These are phyloP conservation scores for Neotoma lepida DNA, from an alignment of 2,113 vertebrate genomes.

Conservation along the genomic window DNA sequence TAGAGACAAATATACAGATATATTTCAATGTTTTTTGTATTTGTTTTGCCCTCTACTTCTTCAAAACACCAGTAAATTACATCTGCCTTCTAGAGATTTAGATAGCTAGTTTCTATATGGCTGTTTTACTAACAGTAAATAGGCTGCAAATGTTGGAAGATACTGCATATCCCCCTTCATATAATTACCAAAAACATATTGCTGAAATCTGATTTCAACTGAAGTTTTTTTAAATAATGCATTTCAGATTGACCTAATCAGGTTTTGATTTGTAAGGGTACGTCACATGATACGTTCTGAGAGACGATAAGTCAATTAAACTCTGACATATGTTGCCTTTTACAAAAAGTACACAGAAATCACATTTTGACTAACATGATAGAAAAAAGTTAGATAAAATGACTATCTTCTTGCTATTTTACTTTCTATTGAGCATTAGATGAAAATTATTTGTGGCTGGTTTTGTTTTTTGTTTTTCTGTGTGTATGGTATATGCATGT, in stretches of 20 bases:
- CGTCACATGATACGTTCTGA: slow-evolving; percentile 46
- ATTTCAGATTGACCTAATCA: slow-evolving; percentile 69
- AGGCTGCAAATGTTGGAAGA: slow-evolving; percentile 68
- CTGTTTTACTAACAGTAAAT: slow-evolving; percentile 61
- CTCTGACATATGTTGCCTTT: slow-evolving; percentile 36
- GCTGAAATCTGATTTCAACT: slow-evolving; percentile 62
- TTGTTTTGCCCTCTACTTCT: background rate
- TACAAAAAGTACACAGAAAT: slow-evolving; percentile 38
- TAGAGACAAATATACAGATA: background rate
- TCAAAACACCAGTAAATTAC: background rate
- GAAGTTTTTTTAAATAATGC: slow-evolving; percentile 64
- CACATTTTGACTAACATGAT: slow-evolving; percentile 29
- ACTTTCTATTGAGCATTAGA: background rate
- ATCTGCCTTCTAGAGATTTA: slow-evolving; percentile 60
- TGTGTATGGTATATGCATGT: background rate
- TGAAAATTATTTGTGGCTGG: background rate
- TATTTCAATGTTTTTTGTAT: slow-evolving; percentile 42
- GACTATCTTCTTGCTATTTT: background rate
- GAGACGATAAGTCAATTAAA: slow-evolving; percentile 60
- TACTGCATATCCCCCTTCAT: slow-evolving; percentile 62
- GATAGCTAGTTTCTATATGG: slow-evolving; percentile 5
- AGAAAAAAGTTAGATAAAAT: slow-evolving; percentile 8
- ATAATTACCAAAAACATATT: slow-evolving; percentile 39
- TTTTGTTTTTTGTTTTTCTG: background rate
- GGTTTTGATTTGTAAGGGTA: slow-evolving; percentile 42